Evolutionary conservation across 2,888 invertebrate species (phyloP).

Genomic region (Sminthurinus aureus): DNA sequence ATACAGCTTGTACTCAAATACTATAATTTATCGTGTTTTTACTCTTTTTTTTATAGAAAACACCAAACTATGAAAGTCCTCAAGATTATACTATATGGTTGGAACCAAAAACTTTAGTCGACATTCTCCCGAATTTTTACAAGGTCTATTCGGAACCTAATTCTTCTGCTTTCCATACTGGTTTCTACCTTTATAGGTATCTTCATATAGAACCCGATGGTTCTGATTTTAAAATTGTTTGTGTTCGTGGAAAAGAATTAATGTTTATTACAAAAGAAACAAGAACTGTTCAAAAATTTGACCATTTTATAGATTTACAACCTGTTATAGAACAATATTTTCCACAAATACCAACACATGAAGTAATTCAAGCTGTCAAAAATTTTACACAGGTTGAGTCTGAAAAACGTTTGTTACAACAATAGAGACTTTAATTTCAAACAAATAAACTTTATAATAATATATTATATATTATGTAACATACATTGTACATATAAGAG

Average conservation of each 20-base stretch:
- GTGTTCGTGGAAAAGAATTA: conserved; percentile 37
- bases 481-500: too few species aligned
- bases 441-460: too few species aligned
- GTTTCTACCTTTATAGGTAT: conserved; percentile 37
- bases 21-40: neutral
- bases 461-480: too few species aligned
- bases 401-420: too few species aligned
- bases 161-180: conserved; percentile 11
- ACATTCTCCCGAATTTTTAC: neutral
- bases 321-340: conserved; percentile 40
- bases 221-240: conserved; percentile 34
- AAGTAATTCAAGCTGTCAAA: conserved; percentile 21
- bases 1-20: too few species aligned
- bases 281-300: conserved; percentile 20
- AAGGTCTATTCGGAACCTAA: conserved; percentile 14
- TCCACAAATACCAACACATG: conserved; percentile 30
- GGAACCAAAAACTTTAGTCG: neutral
- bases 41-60: conserved; percentile 20
- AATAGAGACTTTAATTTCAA: too few species aligned
- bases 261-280: conserved; percentile 32
- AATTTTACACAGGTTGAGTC: conserved; percentile 30
- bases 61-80: conserved; percentile 18
- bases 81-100: conserved; percentile 39
- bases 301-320: conserved; percentile 27
- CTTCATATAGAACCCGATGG: conserved; percentile 25